Conservation (phyloP, 2,113 vertebrate genomes). For the Eclectus roratus region DNA sequence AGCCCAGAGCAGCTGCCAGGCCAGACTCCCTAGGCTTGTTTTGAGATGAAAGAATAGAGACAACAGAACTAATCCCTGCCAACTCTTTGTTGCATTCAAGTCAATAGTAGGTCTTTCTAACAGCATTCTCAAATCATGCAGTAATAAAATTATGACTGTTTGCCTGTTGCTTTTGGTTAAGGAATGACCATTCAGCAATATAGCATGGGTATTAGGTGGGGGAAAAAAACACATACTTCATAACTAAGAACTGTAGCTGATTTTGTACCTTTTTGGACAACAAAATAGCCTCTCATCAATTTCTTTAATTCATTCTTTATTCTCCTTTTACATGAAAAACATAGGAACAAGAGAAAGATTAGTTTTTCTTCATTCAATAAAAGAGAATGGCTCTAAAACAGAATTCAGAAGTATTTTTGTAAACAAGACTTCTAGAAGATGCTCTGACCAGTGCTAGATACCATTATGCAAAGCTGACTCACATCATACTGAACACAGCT, state of each 20-base stretch:
- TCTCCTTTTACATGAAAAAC: neutral
- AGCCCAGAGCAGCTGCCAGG: slow-evolving; percentile 3
- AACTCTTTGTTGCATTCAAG: neutral
- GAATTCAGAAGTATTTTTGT: neutral
- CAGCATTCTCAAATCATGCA: neutral
- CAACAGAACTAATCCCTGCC: neutral
- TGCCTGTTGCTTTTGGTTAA: neutral
- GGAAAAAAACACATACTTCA: neutral
- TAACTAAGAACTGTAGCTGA: neutral
- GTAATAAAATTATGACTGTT: neutral
- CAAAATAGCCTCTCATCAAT: neutral
- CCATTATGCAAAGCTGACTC: neutral
- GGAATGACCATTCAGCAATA: neutral
- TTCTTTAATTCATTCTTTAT: neutral
- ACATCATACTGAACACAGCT: neutral
- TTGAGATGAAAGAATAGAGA: neutral
- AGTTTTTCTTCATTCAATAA: neutral
- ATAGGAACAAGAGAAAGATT: neutral
- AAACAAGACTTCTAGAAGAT: neutral
- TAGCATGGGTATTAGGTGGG: neutral
- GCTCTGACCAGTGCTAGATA: neutral
- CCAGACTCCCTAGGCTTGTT: neutral
- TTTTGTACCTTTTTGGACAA: neutral
- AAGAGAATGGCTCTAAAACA: neutral
- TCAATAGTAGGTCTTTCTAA: neutral